A percentile compares a stretch with the other conserved stretches of the same genome.
phyloP scores from a whole-genome alignment of 2,113 vertebrate species.

The Procavia capensis region DNA sequence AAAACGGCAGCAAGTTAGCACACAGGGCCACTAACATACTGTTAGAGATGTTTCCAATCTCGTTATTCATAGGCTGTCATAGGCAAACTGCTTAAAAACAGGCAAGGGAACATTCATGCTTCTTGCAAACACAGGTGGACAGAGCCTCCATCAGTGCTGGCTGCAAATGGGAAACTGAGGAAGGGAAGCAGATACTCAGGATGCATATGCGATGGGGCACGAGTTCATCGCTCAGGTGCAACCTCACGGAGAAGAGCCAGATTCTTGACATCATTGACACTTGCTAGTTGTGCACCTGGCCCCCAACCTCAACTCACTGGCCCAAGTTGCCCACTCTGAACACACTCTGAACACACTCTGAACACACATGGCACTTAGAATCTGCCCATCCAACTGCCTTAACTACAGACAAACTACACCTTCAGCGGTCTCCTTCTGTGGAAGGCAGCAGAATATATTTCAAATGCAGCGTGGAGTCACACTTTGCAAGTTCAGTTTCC shows the following conservation, averaged over 20 bases:
- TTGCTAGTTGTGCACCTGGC: accelerated
- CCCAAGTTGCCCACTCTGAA: accelerated
- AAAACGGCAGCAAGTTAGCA: conserved; percentile 31
- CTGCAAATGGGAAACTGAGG: conserved; percentile 16
- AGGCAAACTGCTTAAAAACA: conserved; percentile 77
- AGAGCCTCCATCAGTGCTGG: not conserved
- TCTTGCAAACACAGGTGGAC: conserved; percentile 62
- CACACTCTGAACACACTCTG: not conserved
- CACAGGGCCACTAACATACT: conserved; percentile 31
- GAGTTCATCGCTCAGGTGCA: not conserved
- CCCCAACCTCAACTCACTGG: not conserved
- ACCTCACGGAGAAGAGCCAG: not conserved
- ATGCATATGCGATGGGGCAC: accelerated
- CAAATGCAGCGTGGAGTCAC: conserved; percentile 38
- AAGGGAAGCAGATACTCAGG: not conserved
- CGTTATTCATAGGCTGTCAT: conserved; percentile 68
- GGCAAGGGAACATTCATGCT: conserved; percentile 64
- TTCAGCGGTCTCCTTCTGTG: not conserved
- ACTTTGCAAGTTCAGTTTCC: not conserved
- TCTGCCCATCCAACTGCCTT: not conserved
- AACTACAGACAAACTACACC: not conserved
- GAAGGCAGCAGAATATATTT: not conserved
- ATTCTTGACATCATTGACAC: not conserved
- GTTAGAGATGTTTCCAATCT: conserved; percentile 66
- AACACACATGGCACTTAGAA: not conserved